Evolutionary conservation across 2,888 invertebrate species (phyloP).

Genomic region (Myathropa florea): DNA sequence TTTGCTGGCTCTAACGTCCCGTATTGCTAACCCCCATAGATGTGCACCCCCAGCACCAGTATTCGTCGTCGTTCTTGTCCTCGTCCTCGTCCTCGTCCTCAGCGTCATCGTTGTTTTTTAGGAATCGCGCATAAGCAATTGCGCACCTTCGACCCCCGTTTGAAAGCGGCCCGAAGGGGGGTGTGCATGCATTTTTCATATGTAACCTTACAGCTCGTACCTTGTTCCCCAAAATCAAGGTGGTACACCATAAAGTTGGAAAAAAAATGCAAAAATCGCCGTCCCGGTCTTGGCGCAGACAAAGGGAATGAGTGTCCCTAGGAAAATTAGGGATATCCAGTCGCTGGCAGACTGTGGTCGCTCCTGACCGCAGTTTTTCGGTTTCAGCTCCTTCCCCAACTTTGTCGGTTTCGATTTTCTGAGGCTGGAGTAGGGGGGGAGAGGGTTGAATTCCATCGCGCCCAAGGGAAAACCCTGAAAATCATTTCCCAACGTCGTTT

Average conservation of each 20-base stretch:
- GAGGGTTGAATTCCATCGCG: slow-evolving; percentile 4
- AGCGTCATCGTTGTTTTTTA: slow-evolving; percentile 61
- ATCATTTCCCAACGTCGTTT: not conserved
- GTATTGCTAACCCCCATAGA: not conserved
- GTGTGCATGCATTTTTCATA: slow-evolving; percentile 59
- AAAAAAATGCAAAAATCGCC: slow-evolving; percentile 8
- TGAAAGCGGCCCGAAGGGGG: slow-evolving; percentile 21
- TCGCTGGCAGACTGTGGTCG: slow-evolving; percentile 33
- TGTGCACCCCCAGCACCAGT: slow-evolving; percentile 9
- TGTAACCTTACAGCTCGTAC: not conserved
- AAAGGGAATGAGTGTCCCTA: slow-evolving; percentile 28
- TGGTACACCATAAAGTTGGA: not conserved
- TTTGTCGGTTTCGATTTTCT: not conserved
- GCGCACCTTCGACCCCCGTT: slow-evolving; percentile 72
- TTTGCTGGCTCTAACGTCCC: slow-evolving; percentile 26
- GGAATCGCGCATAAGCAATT: slow-evolving; percentile 75
- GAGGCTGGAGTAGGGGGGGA: not conserved
- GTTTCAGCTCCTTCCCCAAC: not conserved
- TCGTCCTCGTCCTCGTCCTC: slow-evolving; percentile 16
- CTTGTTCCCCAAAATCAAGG: not conserved
- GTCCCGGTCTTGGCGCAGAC: not conserved
- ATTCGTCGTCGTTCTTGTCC: not conserved
- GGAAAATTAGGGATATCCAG: slow-evolving; percentile 30
- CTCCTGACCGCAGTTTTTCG: slow-evolving; percentile 18
- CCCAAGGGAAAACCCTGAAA: not conserved